phyloP scores from a whole-genome alignment of 2,797 vertebrate species.

The Myotis planiceps region DNA sequence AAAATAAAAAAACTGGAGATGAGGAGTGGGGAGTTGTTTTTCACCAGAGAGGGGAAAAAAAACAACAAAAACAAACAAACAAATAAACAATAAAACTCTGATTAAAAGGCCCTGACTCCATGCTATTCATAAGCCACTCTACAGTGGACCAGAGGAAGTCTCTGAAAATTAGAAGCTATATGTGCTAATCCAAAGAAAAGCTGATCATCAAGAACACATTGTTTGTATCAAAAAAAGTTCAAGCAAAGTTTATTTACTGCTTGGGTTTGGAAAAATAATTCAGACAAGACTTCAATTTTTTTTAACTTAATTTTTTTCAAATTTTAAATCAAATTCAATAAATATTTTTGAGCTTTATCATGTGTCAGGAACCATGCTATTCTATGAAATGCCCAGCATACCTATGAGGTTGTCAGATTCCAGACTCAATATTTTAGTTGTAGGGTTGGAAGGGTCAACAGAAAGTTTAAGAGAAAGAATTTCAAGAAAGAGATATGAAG shows the following conservation, averaged over 20 bases:
- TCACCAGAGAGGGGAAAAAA: neutral
- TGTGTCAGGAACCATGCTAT: neutral
- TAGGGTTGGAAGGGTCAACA: neutral
- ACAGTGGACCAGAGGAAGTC: neutral
- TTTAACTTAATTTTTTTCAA: neutral
- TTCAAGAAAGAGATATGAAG: neutral
- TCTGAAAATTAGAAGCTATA: neutral
- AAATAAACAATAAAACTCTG: neutral
- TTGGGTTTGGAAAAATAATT: neutral
- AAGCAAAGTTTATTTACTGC: neutral
- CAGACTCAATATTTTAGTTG: conserved; percentile 58
- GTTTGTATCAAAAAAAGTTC: neutral
- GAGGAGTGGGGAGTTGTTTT: neutral
- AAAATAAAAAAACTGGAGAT: neutral
- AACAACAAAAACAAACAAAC: neutral
- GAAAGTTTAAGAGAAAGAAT: conserved; percentile 50
- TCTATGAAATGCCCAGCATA: conserved; percentile 41
- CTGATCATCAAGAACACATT: neutral
- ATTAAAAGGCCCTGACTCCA: neutral
- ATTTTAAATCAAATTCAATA: neutral
- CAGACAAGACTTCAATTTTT: neutral
- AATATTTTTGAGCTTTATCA: conserved; percentile 13
- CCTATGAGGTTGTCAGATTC: neutral
- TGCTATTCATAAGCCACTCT: neutral
- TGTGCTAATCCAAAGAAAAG: neutral